These are phyloP conservation scores for Drosophila kanekoi DNA, from an alignment of 2,888 invertebrate species.

Conservation along the genomic window DNA sequence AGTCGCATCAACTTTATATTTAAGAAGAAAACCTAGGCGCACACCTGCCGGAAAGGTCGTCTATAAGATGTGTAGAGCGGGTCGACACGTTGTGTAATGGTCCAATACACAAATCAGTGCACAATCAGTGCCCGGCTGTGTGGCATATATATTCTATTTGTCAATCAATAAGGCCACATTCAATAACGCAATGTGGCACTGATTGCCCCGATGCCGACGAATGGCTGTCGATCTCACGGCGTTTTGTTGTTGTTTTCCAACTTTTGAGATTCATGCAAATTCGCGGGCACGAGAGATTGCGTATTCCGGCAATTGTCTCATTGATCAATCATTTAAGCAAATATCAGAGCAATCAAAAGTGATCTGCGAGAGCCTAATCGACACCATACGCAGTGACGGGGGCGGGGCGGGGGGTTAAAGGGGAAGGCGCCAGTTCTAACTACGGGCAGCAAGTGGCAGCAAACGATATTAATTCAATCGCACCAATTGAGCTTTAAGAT, in stretches of 20 bases:
- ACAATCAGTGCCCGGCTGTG: slow-evolving; percentile 24
- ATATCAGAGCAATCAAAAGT: slow-evolving; percentile 69
- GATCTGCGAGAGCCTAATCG: slow-evolving; percentile 80
- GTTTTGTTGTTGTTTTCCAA: slow-evolving; percentile 6
- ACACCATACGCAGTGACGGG: slow-evolving; percentile 42
- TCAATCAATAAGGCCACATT: slow-evolving; percentile 63
- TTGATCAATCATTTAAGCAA: slow-evolving; percentile 83
- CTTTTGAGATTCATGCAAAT: slow-evolving; percentile 71
- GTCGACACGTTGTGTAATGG: slow-evolving; percentile 50
- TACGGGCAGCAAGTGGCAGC: slow-evolving; percentile 67
- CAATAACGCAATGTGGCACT: slow-evolving; percentile 51
- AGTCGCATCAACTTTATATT: no score
- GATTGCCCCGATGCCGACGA: slow-evolving; percentile 50
- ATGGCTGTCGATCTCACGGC: slow-evolving; percentile 1
- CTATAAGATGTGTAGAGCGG: neutral
- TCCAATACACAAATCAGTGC: slow-evolving; percentile 36
- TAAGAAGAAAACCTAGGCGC: no score
- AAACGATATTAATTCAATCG: slow-evolving; percentile 85
- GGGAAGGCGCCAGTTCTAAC: slow-evolving; percentile 5
- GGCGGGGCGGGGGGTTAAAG: no score
- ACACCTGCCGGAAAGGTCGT: slow-evolving; percentile 18
- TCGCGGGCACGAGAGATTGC: slow-evolving; percentile 32
- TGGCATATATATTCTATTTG: slow-evolving; percentile 47
- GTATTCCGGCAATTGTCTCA: slow-evolving; percentile 71
- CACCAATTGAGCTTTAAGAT: slow-evolving; percentile 83